A percentile compares a stretch with the other conserved stretches of the same genome.
These are phyloP conservation scores for Idaea aversata DNA, from an alignment of 2,888 invertebrate species.

Conservation along the genomic window DNA sequence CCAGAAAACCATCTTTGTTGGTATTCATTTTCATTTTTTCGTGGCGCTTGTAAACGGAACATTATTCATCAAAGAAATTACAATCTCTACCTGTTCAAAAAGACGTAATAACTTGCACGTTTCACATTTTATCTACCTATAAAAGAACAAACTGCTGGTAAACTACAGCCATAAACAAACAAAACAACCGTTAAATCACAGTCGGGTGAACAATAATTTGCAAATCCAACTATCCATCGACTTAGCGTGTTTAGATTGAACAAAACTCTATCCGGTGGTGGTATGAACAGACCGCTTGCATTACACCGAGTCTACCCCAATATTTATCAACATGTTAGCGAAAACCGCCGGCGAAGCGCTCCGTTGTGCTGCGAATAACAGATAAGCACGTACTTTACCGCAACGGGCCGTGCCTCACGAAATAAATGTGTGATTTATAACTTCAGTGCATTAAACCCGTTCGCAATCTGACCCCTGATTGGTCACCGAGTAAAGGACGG, in stretches of 20 bases:
- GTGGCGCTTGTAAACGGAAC: background rate
- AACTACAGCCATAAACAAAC: slow-evolving; percentile 16
- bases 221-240: slow-evolving; percentile 32
- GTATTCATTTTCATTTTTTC: background rate
- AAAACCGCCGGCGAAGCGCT: slow-evolving; percentile 50
- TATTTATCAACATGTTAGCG: slow-evolving; percentile 69
- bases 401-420: slow-evolving; percentile 61
- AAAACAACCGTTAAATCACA: slow-evolving; percentile 29
- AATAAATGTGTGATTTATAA: slow-evolving; percentile 77
- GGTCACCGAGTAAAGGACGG: slow-evolving; percentile 24
- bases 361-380: slow-evolving; percentile 69
- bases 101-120: background rate
- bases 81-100: background rate
- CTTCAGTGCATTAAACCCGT: slow-evolving; percentile 53
- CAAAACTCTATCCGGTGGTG: slow-evolving; percentile 29
- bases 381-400: slow-evolving; percentile 72
- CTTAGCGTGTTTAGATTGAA: slow-evolving; percentile 37
- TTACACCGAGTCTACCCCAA: slow-evolving; percentile 48
- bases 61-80: background rate
- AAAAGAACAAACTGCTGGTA: background rate
- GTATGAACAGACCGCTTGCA: slow-evolving; percentile 35
- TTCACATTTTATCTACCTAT: background rate
- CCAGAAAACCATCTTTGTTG: background rate
- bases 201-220: slow-evolving; percentile 44
- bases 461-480: slow-evolving; percentile 40